Conservation (phyloP, 2,113 vertebrate species). For the Psittacara wagleri region DNA sequence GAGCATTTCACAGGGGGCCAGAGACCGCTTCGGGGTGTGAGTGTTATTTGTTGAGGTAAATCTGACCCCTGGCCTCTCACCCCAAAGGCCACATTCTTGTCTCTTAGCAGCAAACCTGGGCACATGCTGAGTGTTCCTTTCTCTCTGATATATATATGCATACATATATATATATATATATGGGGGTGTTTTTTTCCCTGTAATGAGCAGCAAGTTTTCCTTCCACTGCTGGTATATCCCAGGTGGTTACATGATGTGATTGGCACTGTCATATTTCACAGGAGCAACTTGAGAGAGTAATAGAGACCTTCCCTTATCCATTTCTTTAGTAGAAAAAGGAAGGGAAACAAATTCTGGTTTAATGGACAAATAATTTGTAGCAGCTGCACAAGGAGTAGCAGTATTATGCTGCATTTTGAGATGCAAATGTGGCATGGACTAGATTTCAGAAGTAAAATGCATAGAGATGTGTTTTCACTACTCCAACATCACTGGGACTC, state of each 20-base stretch:
- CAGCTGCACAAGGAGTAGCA: background rate
- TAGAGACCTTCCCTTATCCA: background rate
- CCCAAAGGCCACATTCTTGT: background rate
- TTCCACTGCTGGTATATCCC: background rate
- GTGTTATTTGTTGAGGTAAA: background rate
- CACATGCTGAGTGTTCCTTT: background rate
- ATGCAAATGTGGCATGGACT: background rate
- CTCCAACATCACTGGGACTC: background rate
- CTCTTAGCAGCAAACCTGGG: background rate
- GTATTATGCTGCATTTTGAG: background rate
- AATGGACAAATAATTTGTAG: background rate
- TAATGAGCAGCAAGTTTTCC: background rate
- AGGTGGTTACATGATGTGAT: background rate
- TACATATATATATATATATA: no score
- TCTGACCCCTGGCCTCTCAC: background rate
- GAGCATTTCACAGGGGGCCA: background rate
- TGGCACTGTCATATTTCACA: background rate
- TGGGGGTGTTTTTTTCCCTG: background rate
- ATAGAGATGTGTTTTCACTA: background rate
- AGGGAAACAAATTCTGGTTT: background rate
- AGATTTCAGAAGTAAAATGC: background rate
- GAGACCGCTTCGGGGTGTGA: accelerated
- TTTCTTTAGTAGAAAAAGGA: background rate
- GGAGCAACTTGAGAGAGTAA: background rate
- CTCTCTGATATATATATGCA: background rate